phyloP scores from a whole-genome alignment of 2,797 vertebrate genomes.

The Heteromormyrus szaboi region DNA sequence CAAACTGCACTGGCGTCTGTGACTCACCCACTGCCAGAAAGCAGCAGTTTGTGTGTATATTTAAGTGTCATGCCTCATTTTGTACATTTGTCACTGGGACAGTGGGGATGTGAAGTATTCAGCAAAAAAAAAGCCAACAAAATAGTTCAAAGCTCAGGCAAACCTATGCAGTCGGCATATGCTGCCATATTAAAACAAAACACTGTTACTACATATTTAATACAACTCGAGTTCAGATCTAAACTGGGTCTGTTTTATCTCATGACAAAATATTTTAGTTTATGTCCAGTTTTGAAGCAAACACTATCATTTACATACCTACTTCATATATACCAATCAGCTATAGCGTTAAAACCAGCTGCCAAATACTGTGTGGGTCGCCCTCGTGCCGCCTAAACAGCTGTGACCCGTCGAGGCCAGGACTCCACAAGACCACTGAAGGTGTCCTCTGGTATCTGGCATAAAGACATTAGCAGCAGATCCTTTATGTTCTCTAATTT shows the following conservation, averaged over 20 bases:
- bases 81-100: not conserved
- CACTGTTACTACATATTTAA: not conserved
- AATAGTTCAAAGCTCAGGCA: not conserved
- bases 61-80: not conserved
- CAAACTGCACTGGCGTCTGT: not conserved
- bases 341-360: not conserved
- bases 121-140: not conserved
- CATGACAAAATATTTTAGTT: not conserved
- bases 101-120: not conserved
- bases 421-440: not conserved
- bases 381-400: not conserved
- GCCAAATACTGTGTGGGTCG: not conserved
- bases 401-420: not conserved
- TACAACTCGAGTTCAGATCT: not conserved
- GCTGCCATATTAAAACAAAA: not conserved
- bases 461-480: not conserved
- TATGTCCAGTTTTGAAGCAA: not conserved
- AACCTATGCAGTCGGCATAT: not conserved
- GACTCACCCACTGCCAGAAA: not conserved
- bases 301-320: not conserved
- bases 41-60: not conserved
- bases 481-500: not conserved
- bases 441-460: not conserved
- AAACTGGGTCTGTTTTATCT: not conserved
- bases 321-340: not conserved